Percentiles rank a stretch among this genome's conserved stretches.
Evolutionary conservation across 2,113 vertebrate species (phyloP).

Genomic region (Stigmatopora argus): DNA sequence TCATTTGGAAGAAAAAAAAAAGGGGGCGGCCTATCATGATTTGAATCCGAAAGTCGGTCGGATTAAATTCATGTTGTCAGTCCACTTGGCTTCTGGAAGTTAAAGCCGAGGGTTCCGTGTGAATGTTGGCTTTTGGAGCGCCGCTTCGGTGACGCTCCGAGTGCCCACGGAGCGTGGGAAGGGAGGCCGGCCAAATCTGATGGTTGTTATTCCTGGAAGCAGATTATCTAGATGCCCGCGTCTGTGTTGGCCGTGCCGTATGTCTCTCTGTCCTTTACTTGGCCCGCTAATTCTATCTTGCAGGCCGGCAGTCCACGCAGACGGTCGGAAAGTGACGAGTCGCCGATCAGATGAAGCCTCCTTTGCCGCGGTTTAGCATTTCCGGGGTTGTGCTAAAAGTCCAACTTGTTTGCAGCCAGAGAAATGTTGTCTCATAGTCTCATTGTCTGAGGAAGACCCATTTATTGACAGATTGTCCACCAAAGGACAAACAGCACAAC

Average conservation of each 20-base stretch:
- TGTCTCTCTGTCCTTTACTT: conserved; percentile 23
- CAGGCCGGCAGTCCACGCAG: conserved; percentile 33
- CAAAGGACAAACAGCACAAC: no score
- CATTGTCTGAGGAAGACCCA: no score
- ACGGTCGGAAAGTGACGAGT: conserved; percentile 14
- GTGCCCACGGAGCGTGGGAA: conserved; percentile 51
- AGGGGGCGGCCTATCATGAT: no score
- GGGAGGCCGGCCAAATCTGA: conserved; percentile 32
- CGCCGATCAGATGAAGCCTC: neutral
- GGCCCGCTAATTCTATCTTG: conserved; percentile 45
- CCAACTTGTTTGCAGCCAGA: no score
- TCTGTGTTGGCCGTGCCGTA: conserved; percentile 18
- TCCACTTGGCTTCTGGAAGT: neutral
- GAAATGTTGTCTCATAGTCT: no score
- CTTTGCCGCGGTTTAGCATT: no score
- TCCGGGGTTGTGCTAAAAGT: no score
- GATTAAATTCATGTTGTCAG: no score
- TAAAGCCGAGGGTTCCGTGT: neutral
- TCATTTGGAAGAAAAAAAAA: no score
- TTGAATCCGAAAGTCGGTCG: no score
- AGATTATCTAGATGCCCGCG: conserved; percentile 18
- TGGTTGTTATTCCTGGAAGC: conserved; percentile 53
- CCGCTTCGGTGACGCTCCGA: conserved; percentile 12
- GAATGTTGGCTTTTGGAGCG: conserved; percentile 7
- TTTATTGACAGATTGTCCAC: no score